These are phyloP conservation scores for Eubasilissa splendida DNA, from an alignment of 2,888 invertebrate genomes.

Conservation along the genomic window DNA sequence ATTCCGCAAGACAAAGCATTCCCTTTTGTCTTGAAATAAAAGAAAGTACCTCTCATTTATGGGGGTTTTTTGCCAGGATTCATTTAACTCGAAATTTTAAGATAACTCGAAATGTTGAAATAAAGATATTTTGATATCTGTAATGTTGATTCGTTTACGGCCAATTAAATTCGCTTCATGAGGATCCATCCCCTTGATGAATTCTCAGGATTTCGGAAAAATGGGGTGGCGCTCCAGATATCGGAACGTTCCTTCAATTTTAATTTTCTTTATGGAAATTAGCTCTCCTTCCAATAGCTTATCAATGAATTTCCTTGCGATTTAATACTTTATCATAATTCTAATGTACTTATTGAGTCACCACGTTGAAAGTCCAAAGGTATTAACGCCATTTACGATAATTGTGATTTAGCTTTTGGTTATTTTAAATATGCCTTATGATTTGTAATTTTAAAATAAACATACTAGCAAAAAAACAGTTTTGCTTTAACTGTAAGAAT, in stretches of 20 bases:
- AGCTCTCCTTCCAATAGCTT: neutral
- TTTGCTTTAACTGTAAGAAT: too few relatives aligned
- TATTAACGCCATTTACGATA: too few relatives aligned
- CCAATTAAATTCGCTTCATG: constrained; percentile 19
- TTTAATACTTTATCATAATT: neutral
- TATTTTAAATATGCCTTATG: too few relatives aligned
- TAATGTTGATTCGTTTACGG: constrained; percentile 4
- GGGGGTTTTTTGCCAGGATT: constrained; percentile 9
- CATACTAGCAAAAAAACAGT: too few relatives aligned
- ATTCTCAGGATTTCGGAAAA: constrained; percentile 5
- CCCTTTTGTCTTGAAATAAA: too few relatives aligned
- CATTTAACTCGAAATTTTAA: constrained; percentile 5
- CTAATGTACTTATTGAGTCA: neutral
- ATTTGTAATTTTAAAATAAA: too few relatives aligned
- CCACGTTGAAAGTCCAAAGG: too few relatives aligned
- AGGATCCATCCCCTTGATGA: constrained; percentile 1
- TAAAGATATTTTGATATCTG: constrained; percentile 7
- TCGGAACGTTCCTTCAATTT: neutral
- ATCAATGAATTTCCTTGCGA: constrained; percentile 13
- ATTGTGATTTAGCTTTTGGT: too few relatives aligned
- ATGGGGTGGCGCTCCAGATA: neutral
- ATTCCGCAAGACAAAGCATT: neutral
- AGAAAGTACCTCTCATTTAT: constrained; percentile 14
- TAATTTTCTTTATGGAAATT: constrained; percentile 1
- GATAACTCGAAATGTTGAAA: neutral